Base-by-base conservation (phyloP, 2,888 invertebrate genomes). In the Iphiclides podalirius region DNA sequence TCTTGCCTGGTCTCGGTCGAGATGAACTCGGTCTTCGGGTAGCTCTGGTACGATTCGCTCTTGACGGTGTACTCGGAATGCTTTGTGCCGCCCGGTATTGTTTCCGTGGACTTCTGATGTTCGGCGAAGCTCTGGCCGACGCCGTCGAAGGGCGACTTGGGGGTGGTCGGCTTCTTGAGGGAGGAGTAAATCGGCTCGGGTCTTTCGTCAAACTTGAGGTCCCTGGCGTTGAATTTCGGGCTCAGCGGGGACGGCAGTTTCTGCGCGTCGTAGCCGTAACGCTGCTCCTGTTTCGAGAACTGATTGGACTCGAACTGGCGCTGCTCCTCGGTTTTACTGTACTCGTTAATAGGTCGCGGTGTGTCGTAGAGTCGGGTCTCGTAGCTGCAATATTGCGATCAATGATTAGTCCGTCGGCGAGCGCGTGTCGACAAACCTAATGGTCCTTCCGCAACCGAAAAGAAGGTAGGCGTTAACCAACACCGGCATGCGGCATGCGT, bases 361-460 rank as follows among this genome's bases (percentile, higher is more conserved):
- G 90, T 86, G 66, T 91, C 91, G 72, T 90, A 90, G 41, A 86
- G 74, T 28, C 89, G 79, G 1, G 90, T 90, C 67, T 91, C 91
- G 72, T 90, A 90, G 61, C 90, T 90, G 76, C 53, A 76, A 74
- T 64, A 55, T 65, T 49, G 70, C 72, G 66, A 66, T 65, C 70
- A 58, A 61, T 57, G 13, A 63, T 68, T 68, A 70, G 55, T 58
- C 45, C 41, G 52, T 53, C 49, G 41, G 43, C 50, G 40, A 40
- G 17, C 31, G 16, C 8, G 33, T 23, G 47, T 55, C 54, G 52
- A 42, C 20, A 38, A 53, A 54, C 36, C 26, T 34, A 40, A 44
- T 17, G 11, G 13, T 33, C 9, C 15, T 23, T 44, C 60, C 57
- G 37, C 11, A 54, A 52, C 52, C 54, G 47, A 38, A 45, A 33